These are phyloP conservation scores for Megaleporinus macrocephalus DNA, from an alignment of 2,113 vertebrate genomes.

Conservation along the genomic window DNA sequence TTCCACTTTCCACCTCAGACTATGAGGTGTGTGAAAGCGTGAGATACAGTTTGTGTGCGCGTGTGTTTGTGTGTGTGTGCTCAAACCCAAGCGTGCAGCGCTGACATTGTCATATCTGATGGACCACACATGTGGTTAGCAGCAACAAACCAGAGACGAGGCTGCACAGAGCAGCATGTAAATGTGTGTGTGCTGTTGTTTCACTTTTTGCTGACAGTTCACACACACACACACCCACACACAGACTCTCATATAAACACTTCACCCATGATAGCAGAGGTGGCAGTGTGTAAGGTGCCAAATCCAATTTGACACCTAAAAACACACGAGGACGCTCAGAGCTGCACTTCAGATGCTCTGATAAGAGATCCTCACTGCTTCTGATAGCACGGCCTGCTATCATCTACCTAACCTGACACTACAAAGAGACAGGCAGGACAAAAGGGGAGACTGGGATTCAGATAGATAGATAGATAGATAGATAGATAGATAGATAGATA, in stretches of 20 bases:
- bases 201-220: conserved; percentile 35
- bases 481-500: background rate
- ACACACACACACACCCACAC: background rate
- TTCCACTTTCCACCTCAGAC: background rate
- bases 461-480: background rate
- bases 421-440: background rate
- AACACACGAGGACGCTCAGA: conserved; percentile 49
- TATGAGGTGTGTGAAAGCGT: conserved; percentile 34
- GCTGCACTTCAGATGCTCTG: conserved; percentile 56
- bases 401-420: conserved; percentile 49
- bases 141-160: conserved; percentile 34
- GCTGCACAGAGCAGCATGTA: conserved; percentile 16
- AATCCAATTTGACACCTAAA: conserved; percentile 59
- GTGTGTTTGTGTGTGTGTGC: background rate
- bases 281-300: conserved; percentile 49
- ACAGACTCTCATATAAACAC: conserved; percentile 20
- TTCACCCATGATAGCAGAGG: conserved; percentile 29
- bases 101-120: conserved; percentile 37
- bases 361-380: conserved; percentile 60
- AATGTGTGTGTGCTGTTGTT: conserved; percentile 31
- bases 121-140: conserved; percentile 47
- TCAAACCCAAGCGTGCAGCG: conserved; percentile 4
- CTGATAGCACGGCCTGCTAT: conserved; percentile 55
- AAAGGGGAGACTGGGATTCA: conserved; percentile 9
- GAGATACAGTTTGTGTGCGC: conserved; percentile 27